Conservation (phyloP, 64 coral and sea anemone species). For the Astreopora myriophthalma region DNA sequence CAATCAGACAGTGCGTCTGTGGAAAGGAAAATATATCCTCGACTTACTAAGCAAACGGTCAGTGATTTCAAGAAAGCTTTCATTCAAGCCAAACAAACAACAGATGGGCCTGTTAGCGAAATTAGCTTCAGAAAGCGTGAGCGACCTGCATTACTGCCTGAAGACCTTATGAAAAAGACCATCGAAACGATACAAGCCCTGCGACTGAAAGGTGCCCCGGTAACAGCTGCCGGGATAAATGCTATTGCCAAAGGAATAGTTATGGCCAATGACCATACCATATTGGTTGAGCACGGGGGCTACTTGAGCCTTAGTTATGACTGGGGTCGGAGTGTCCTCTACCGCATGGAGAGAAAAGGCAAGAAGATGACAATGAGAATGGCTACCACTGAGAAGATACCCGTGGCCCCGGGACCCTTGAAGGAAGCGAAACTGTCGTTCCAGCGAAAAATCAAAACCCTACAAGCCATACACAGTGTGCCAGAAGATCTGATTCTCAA, state of each 20-base stretch:
- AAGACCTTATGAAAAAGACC: background rate
- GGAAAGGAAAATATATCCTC: slow-evolving; percentile 37
- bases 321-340: slow-evolving; percentile 51
- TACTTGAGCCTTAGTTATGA: slow-evolving; percentile 26
- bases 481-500: slow-evolving; percentile 66
- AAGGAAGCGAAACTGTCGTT: slow-evolving; percentile 61
- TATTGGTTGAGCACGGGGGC: slow-evolving; percentile 11
- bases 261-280: background rate
- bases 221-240: slow-evolving; percentile 44
- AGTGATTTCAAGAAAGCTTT: slow-evolving; percentile 50
- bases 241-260: slow-evolving; percentile 37
- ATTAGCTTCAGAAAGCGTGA: no score
- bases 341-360: slow-evolving; percentile 60
- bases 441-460: slow-evolving; percentile 68
- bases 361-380: slow-evolving; percentile 47
- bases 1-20: slow-evolving; percentile 10
- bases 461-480: slow-evolving; percentile 21
- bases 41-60: slow-evolving; percentile 32
- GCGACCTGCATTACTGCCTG: slow-evolving; percentile 55
- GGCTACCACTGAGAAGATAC: slow-evolving; percentile 43
- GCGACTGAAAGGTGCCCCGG: slow-evolving; percentile 11
- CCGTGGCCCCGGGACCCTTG: slow-evolving; percentile 50
- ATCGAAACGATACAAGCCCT: no score
- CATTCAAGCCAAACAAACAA: slow-evolving; percentile 30
- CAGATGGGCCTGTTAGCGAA: background rate